Percentiles rank a stretch among this genome's conserved stretches.
phyloP scores from a whole-genome alignment of 2,797 vertebrate species.

The Enteromius unitaeniatus region DNA sequence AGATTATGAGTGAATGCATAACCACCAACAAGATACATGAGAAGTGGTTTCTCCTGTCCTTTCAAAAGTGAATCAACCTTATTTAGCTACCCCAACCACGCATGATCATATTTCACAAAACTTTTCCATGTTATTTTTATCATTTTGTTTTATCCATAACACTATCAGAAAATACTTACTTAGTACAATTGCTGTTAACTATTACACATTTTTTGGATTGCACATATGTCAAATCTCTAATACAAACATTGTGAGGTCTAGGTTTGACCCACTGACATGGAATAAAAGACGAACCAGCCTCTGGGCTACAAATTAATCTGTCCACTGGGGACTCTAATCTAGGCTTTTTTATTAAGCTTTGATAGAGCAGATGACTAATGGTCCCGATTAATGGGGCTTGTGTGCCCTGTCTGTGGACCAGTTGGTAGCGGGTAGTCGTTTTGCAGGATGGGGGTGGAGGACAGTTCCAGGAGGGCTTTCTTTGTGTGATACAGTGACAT shows the following conservation, averaged over 20 bases:
- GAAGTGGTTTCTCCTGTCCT: neutral
- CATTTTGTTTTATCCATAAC: neutral
- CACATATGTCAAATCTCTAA: neutral
- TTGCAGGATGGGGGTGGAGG: slow-evolving; percentile 35
- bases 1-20: neutral
- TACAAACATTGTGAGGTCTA: neutral
- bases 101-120: neutral
- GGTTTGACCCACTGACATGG: neutral
- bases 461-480: slow-evolving; percentile 44
- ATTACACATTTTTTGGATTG: neutral
- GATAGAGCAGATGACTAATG: slow-evolving; percentile 40
- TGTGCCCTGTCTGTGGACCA: slow-evolving; percentile 20
- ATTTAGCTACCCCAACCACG: neutral
- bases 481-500: slow-evolving; percentile 66
- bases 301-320: neutral
- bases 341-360: slow-evolving; percentile 28
- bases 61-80: neutral
- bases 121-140: neutral
- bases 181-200: slow-evolving; percentile 14
- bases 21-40: neutral
- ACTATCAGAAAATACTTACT: neutral
- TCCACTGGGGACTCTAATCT: slow-evolving; percentile 46
- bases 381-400: slow-evolving; percentile 50
- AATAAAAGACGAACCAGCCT: slow-evolving; percentile 20
- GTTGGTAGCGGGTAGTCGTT: slow-evolving; percentile 11